These are phyloP conservation scores for Unio delphinus DNA, from an alignment of 2,888 invertebrate species.

Conservation along the genomic window DNA sequence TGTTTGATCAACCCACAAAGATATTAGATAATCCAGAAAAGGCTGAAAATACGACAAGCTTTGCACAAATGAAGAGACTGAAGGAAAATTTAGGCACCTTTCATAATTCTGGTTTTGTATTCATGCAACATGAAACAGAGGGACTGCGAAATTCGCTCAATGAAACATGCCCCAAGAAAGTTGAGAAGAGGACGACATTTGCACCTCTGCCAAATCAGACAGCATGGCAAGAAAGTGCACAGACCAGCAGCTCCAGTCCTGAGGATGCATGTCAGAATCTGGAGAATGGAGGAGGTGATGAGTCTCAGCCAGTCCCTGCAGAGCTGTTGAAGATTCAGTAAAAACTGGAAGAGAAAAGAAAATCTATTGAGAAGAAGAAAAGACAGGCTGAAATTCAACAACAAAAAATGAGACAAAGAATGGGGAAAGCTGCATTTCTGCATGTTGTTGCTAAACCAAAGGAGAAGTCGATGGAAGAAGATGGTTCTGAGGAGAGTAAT, in stretches of 20 bases:
- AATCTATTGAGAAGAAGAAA: no score
- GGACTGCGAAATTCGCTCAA: conserved; percentile 36
- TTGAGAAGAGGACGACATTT: conserved; percentile 81
- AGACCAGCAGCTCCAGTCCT: conserved; percentile 16
- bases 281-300: no score
- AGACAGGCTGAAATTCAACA: no score
- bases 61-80: conserved; percentile 81
- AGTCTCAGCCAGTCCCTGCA: no score
- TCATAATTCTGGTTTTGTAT: conserved; percentile 68
- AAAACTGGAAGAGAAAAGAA: no score
- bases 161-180: conserved; percentile 39
- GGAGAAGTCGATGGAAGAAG: no score
- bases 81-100: conserved; percentile 68
- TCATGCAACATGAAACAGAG: conserved; percentile 74
- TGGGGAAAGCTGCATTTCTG: no score
- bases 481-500: no score
- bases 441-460: no score
- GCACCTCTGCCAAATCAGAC: conserved; percentile 84
- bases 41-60: conserved; percentile 75
- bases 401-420: no score
- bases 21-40: conserved; percentile 14
- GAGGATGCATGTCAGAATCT: conserved; percentile 10
- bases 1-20: conserved; percentile 15
- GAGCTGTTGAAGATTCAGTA: no score
- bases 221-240: conserved; percentile 82